phyloP scores from a whole-genome alignment of 2,113 vertebrate genomes.

The Dermatemys mawii region DNA sequence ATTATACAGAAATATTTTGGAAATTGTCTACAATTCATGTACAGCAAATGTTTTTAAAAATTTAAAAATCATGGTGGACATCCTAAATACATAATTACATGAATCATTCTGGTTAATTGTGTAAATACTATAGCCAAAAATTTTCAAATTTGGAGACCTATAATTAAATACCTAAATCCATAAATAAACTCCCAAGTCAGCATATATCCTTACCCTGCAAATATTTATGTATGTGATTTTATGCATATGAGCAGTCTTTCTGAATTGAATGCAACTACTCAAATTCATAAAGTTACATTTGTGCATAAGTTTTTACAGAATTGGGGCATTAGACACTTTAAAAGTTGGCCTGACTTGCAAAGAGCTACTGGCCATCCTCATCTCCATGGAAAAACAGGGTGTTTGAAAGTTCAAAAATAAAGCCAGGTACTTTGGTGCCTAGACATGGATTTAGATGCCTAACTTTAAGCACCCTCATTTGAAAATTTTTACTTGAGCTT shows the following conservation, averaged over 20 bases:
- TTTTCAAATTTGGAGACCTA: constrained; percentile 24
- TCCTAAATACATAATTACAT: neutral
- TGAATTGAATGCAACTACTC: constrained; percentile 28
- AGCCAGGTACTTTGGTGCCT: constrained; percentile 64
- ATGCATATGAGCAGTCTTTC: constrained; percentile 12
- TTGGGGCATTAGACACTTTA: neutral
- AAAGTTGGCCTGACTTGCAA: neutral
- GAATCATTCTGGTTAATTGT: neutral
- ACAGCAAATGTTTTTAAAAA: neutral
- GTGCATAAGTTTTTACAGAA: neutral
- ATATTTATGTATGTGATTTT: neutral
- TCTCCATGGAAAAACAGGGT: constrained; percentile 29
- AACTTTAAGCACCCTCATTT: constrained; percentile 29
- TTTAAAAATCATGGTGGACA: neutral
- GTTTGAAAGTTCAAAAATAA: constrained; percentile 33
- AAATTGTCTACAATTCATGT: neutral
- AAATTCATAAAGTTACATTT: constrained; percentile 10
- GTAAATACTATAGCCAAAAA: neutral
- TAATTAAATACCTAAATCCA: constrained; percentile 7
- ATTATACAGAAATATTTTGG: neutral
- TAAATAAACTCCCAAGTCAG: neutral
- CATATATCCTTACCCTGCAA: constrained; percentile 19
- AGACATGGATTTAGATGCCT: constrained; percentile 45
- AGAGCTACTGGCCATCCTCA: constrained; percentile 10
- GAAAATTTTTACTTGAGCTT: constrained; percentile 23